Conservation (phyloP, 2,888 invertebrate genomes). For the Holacanthella duospinosa region DNA sequence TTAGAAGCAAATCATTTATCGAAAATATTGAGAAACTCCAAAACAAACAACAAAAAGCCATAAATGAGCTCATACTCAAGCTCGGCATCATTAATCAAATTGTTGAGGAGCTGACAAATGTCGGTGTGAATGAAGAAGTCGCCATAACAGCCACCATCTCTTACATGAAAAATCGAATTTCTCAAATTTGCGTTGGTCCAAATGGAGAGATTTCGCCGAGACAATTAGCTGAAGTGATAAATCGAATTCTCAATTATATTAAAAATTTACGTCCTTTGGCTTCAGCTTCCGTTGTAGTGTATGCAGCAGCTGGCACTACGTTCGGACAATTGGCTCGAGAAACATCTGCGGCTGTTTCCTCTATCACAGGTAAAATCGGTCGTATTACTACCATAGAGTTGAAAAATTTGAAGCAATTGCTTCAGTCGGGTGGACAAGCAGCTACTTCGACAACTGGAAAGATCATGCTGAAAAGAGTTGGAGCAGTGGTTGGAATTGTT, state of each 20-base stretch:
- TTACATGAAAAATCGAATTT: not conserved
- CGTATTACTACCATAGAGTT: not conserved
- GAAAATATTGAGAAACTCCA: not conserved
- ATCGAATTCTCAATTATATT: not conserved
- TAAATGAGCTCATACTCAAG: not conserved
- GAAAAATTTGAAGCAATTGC: not conserved
- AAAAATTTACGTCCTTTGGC: not conserved
- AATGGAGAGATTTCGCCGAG: not conserved
- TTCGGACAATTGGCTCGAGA: not conserved
- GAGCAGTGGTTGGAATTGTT: not conserved
- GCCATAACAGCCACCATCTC: not conserved
- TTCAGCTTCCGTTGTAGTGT: not conserved
- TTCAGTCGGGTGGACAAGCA: not conserved
- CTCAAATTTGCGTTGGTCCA: not conserved
- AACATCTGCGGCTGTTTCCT: not conserved
- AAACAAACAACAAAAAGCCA: not conserved
- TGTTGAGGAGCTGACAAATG: not conserved
- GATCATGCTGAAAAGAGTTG: not conserved
- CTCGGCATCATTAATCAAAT: not conserved
- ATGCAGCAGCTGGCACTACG: slow-evolving; percentile 7
- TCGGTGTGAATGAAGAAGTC: not conserved
- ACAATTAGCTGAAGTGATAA: not conserved
- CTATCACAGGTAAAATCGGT: not conserved
- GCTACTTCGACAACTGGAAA: not conserved
- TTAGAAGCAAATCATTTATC: not conserved